Evolutionary conservation across 2,113 vertebrate species (phyloP).

Genomic region (Oryzias woworae): DNA sequence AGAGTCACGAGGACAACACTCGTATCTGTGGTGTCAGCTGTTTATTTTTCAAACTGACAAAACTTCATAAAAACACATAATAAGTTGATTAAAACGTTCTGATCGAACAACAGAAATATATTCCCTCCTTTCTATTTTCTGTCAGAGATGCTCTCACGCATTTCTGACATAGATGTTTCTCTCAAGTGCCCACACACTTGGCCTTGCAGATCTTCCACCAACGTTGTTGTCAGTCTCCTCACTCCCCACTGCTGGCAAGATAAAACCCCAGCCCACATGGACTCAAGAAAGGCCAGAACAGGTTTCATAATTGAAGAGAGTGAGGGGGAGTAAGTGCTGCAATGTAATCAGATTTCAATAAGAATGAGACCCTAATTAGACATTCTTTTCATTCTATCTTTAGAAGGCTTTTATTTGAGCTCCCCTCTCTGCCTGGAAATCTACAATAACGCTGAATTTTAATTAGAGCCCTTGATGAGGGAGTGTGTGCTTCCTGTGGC

Average conservation of each 20-base stretch:
- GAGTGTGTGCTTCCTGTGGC: slow-evolving; percentile 53
- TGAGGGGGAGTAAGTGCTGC: slow-evolving; percentile 26
- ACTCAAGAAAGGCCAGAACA: slow-evolving; percentile 49
- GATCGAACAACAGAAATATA: slow-evolving; percentile 4
- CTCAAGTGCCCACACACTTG: slow-evolving; percentile 53
- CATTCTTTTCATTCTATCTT: slow-evolving; percentile 65
- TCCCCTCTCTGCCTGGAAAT: slow-evolving; percentile 35
- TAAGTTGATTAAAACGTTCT: neutral
- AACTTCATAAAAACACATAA: slow-evolving; percentile 12
- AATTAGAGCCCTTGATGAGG: slow-evolving; percentile 72
- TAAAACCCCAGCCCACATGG: slow-evolving; percentile 55
- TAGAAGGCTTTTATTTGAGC: slow-evolving; percentile 51
- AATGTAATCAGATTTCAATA: slow-evolving; percentile 52
- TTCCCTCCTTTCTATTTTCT: slow-evolving; percentile 11
- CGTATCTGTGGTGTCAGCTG: neutral
- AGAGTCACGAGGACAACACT: too few relatives aligned
- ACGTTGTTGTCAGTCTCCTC: slow-evolving; percentile 66
- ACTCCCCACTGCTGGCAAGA: slow-evolving; percentile 46
- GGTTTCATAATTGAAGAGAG: slow-evolving; percentile 58
- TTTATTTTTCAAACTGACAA: neutral
- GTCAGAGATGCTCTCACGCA: neutral
- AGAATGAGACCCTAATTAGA: slow-evolving; percentile 74
- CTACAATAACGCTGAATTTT: slow-evolving; percentile 64
- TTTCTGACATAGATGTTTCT: slow-evolving; percentile 30
- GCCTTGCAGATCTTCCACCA: slow-evolving; percentile 34